Evolutionary conservation across 2,113 vertebrate species (phyloP), one percentile per base, ranked within the genome.

Genomic region (Tringa solitaria): DNA sequence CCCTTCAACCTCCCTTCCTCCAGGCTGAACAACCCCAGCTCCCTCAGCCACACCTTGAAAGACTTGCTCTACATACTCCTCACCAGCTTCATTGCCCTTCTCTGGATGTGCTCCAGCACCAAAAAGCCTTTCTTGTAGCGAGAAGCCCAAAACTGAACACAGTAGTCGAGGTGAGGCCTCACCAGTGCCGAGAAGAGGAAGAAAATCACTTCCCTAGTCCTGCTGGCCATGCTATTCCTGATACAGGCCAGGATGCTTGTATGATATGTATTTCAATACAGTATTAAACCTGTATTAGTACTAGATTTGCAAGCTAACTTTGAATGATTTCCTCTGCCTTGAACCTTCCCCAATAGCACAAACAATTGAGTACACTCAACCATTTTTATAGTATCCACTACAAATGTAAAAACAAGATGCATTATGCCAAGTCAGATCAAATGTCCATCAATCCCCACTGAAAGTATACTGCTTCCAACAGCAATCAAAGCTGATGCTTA

Each of bases 81-180:
- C 43, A 69, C 22, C 65, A 50, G 28, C 43, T 50, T 33, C 1
- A 0, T 4, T 53, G 12, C 23, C 8, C 23, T 41, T 50, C 45
- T n/a, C 2, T 33, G 43, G 43, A 59, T 43, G 13, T 0, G 1
- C 13, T 59, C 22, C n/a, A 82, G 43, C 37, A 43, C 46, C 26
- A 53, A 56, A 24, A 30, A 24, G 56, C 23, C 46, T 9, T 23
- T 61, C 26, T 43, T 35, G 24, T 9, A 46, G 14, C 27, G 27
- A 64, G 59, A 14, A n/a, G 33, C 32, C 37, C 26, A 41, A 60
- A 32, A 69, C 37, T 43, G 26, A 35, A 60, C 32, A 23, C 16
- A 10, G 20, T 17, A 35, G 14, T 73, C 1, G 0, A 80, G 24
- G 26, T n/a, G 50, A 0, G 1, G 32, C 32, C 43, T 51, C 39